phyloP scores from a whole-genome alignment of 1,140 invertebrate genomes.

The Monochamus saltuarius region DNA sequence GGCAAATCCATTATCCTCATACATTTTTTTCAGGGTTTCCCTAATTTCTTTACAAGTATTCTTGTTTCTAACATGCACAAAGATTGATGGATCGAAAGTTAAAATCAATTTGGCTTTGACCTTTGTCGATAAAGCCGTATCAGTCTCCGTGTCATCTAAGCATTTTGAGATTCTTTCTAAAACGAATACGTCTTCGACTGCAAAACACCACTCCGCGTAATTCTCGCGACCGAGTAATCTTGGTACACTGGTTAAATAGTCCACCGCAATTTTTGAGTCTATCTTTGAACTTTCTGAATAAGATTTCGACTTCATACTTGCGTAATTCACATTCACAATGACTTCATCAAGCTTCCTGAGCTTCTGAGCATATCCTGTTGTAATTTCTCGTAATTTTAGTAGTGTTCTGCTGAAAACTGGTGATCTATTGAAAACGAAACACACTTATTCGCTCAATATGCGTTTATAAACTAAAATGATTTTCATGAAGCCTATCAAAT shows the following conservation, averaged over 20 bases:
- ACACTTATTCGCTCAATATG: too few relatives aligned
- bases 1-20: conserved; percentile 21
- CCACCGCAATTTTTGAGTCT: conserved; percentile 12
- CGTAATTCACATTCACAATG: too few relatives aligned
- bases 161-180: conserved; percentile 32
- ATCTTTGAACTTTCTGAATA: too few relatives aligned
- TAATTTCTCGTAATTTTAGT: too few relatives aligned
- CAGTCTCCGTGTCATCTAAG: conserved; percentile 27
- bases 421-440: too few relatives aligned
- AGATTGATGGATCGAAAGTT: conserved; percentile 24
- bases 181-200: conserved; percentile 32
- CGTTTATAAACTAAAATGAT: too few relatives aligned
- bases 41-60: conserved; percentile 13
- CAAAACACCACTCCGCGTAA: conserved; percentile 35
- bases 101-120: conserved; percentile 29
- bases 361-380: too few relatives aligned
- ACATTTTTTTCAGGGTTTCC: conserved; percentile 22
- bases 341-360: too few relatives aligned
- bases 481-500: too few relatives aligned
- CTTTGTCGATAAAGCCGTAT: conserved; percentile 16
- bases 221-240: conserved; percentile 33
- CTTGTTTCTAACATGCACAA: conserved; percentile 23
- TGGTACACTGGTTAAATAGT: conserved; percentile 34
- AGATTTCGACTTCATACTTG: too few relatives aligned
- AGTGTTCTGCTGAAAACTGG: too few relatives aligned